These are phyloP conservation scores for Aythya fuligula DNA, from an alignment of 2,797 vertebrate genomes.

Conservation along the genomic window DNA sequence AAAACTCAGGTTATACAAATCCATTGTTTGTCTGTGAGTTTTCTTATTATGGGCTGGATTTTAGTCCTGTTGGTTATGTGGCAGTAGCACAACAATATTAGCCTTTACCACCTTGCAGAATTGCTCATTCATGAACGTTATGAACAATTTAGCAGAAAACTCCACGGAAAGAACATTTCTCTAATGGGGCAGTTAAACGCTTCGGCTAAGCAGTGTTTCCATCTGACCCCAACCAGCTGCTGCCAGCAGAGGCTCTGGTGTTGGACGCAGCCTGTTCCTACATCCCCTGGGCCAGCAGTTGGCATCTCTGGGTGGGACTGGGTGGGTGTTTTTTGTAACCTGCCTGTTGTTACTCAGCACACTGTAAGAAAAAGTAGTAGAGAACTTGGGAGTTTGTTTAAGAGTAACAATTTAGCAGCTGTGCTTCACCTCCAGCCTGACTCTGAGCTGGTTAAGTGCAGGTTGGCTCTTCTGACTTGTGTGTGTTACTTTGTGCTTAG, in stretches of 20 bases:
- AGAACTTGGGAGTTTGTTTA: not conserved
- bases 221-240: not conserved
- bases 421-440: not conserved
- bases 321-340: conserved; percentile 24
- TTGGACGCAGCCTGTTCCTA: not conserved
- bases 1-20: not conserved
- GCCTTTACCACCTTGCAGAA: not conserved
- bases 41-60: not conserved
- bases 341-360: not conserved
- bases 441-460: not conserved
- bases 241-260: not conserved
- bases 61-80: not conserved
- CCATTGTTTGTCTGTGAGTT: not conserved
- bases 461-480: not conserved
- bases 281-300: not conserved
- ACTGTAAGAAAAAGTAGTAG: not conserved
- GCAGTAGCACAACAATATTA: not conserved
- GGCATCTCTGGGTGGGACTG: not conserved
- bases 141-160: not conserved
- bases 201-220: not conserved
- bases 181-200: not conserved
- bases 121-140: not conserved
- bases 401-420: not conserved
- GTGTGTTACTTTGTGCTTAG: not conserved
- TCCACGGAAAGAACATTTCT: not conserved